phyloP scores from a whole-genome alignment of 2,113 vertebrate species.

The Phaetusa simplex region DNA sequence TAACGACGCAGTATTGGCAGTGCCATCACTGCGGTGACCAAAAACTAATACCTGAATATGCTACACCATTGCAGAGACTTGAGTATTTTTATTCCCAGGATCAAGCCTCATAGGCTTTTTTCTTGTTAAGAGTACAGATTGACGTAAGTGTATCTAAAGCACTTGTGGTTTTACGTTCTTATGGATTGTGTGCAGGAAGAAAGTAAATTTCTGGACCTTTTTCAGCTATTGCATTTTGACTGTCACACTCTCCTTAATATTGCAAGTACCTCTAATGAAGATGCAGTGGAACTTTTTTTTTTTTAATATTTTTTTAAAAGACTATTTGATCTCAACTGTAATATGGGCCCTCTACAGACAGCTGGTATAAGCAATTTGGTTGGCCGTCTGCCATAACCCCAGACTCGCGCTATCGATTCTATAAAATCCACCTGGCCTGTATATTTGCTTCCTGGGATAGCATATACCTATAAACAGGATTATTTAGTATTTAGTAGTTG shows the following conservation, averaged over 20 bases:
- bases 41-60: not conserved
- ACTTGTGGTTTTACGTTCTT: not conserved
- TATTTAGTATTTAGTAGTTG: not conserved
- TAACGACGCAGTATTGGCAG: accelerated
- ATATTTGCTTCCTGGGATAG: not conserved
- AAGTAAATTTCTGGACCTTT: not conserved
- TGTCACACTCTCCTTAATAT: not conserved
- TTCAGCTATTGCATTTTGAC: not conserved
- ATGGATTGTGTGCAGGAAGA: not conserved
- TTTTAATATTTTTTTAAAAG: not conserved
- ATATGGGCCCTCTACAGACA: not conserved
- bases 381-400: not conserved
- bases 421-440: not conserved
- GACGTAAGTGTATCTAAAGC: not conserved
- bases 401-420: not conserved
- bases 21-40: not conserved
- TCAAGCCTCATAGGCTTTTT: not conserved
- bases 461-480: not conserved
- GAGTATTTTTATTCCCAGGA: not conserved
- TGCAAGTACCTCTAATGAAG: not conserved
- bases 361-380: not conserved
- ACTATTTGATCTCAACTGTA: not conserved
- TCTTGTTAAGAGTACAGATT: not conserved
- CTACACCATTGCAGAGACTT: not conserved
- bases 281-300: not conserved